Percentiles rank a stretch among this genome's conserved stretches.
phyloP scores from a whole-genome alignment of 2,797 vertebrate species.

The Nyctibius grandis region DNA sequence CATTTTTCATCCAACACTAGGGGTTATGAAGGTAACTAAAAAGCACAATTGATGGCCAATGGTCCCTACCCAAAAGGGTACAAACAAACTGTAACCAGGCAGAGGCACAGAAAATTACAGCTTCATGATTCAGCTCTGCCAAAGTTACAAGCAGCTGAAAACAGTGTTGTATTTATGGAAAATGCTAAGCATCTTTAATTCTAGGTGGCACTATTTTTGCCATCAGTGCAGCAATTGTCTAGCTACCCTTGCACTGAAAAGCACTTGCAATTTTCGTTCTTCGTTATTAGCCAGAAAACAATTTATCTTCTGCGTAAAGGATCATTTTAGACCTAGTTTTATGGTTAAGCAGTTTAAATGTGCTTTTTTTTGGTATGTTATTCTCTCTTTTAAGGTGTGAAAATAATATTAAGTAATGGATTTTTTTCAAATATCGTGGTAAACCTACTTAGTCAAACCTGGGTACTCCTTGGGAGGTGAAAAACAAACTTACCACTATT shows the following conservation, averaged over 20 bases:
- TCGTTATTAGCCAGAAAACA: not conserved
- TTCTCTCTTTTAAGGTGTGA: constrained; percentile 29
- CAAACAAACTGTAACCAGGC: not conserved
- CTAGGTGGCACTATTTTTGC: not conserved
- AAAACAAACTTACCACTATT: constrained; percentile 69
- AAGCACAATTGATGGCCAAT: not conserved
- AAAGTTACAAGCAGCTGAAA: not conserved
- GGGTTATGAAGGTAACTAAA: not conserved
- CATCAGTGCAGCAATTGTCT: not conserved
- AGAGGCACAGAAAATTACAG: not conserved
- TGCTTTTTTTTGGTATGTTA: not conserved
- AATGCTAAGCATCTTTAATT: not conserved
- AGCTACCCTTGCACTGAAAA: not conserved
- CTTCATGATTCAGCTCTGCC: not conserved
- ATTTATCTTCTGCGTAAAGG: not conserved
- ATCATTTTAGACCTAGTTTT: constrained; percentile 30
- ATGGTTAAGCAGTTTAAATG: constrained; percentile 24
- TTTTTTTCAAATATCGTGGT: not conserved
- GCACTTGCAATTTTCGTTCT: not conserved
- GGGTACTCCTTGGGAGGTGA: constrained; percentile 58
- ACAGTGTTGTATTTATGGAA: not conserved
- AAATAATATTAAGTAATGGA: constrained; percentile 33
- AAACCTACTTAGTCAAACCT: constrained; percentile 56
- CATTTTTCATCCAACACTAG: not conserved
- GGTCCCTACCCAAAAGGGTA: not conserved